Evolutionary conservation across 64 coral and sea anemone genomes (phyloP).

Genomic region (Hydrozoanthus tunicans): DNA sequence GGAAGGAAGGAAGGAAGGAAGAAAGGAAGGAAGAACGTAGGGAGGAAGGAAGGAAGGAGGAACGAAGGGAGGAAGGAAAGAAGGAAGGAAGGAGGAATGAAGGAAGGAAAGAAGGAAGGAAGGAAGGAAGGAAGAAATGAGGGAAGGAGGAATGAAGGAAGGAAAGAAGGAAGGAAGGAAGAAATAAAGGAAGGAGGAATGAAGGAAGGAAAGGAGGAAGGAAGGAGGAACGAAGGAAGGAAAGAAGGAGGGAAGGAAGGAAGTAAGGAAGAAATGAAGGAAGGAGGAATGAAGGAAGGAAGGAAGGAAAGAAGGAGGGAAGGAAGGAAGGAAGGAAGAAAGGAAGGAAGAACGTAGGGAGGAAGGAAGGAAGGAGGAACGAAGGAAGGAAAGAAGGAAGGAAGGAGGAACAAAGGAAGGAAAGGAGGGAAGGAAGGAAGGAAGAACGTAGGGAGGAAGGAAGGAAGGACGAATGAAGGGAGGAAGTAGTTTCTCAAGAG

Average conservation of each 20-base stretch:
- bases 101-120: neutral
- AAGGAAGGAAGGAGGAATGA: too few species aligned
- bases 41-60: too few species aligned
- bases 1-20: too few species aligned
- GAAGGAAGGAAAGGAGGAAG: neutral
- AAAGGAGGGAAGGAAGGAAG: neutral
- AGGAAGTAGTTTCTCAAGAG: neutral
- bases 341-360: too few species aligned
- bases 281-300: neutral
- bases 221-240: neutral
- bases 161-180: too few species aligned
- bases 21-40: too few species aligned
- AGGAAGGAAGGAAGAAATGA: neutral
- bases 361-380: neutral
- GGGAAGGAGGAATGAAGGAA: neutral
- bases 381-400: neutral
- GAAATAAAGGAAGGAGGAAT: neutral
- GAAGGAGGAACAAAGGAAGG: neutral
- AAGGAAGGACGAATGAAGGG: too few species aligned
- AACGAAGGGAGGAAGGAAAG: too few species aligned
- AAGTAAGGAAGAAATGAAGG: neutral
- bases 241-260: neutral
- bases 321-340: neutral
- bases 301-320: neutral
- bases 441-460: too few species aligned